These are phyloP conservation scores for Tortricodes alternella DNA, from an alignment of 2,888 invertebrate species.

Conservation along the genomic window DNA sequence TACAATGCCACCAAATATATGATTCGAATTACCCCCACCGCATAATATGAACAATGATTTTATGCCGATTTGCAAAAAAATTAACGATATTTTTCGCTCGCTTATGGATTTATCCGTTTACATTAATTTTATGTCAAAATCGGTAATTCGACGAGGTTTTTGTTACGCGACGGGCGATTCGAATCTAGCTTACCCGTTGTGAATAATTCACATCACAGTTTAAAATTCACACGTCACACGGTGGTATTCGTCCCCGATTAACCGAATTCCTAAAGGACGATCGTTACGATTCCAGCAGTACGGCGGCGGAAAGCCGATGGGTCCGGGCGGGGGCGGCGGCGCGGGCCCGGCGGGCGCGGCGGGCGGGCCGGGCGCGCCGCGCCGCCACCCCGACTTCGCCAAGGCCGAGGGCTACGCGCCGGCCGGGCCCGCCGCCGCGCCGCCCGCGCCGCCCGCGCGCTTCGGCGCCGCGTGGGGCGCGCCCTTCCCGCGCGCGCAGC, in stretches of 20 bases:
- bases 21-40: constrained; percentile 2
- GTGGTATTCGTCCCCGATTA: neutral
- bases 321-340: constrained; percentile 58
- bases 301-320: constrained; percentile 75
- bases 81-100: too few relatives aligned
- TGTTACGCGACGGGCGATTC: neutral
- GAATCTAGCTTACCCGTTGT: neutral
- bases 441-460: constrained; percentile 60
- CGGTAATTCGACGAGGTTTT: too few relatives aligned
- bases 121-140: too few relatives aligned
- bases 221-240: too few relatives aligned
- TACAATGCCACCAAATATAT: neutral
- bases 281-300: constrained; percentile 49
- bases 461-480: constrained; percentile 61
- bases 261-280: neutral
- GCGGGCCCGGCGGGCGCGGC: constrained; percentile 60
- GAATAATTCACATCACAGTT: constrained; percentile 14
- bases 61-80: neutral
- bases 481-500: constrained; percentile 60
- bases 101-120: too few relatives aligned
- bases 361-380: constrained; percentile 82
- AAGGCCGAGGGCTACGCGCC: constrained; percentile 83
- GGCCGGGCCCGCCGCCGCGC: constrained; percentile 54
- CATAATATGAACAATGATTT: neutral
- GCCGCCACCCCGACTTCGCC: constrained; percentile 91